phyloP scores from a whole-genome alignment of 1,140 invertebrate species.

The Conus betulinus region DNA sequence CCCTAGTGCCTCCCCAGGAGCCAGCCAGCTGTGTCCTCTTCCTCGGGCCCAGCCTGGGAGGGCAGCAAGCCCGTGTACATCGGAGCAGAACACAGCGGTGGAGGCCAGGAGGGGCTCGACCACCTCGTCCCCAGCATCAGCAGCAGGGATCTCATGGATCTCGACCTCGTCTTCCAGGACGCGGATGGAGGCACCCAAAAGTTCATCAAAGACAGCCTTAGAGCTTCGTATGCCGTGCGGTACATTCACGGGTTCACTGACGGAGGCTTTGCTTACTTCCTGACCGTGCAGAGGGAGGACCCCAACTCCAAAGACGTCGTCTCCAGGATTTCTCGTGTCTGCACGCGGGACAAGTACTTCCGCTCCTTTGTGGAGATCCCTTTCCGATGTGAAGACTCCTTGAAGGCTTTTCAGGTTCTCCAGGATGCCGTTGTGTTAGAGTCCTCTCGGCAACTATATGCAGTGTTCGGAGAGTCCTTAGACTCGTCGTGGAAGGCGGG shows the following conservation, averaged over 20 bases:
- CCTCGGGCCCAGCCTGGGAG: slow-evolving; percentile 93
- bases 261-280: slow-evolving; percentile 97
- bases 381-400: slow-evolving; percentile 90
- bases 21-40: slow-evolving; percentile 96
- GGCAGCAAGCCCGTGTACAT: slow-evolving; percentile 94
- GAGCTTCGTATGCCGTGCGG: slow-evolving; percentile 80
- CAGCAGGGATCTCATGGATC: slow-evolving; percentile 91
- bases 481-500: background rate
- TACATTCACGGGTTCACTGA: slow-evolving; percentile 97
- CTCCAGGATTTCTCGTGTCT: slow-evolving; percentile 96
- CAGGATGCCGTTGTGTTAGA: slow-evolving; percentile 96
- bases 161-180: slow-evolving; percentile 92
- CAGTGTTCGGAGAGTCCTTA: slow-evolving; percentile 86
- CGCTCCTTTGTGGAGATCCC: slow-evolving; percentile 99
- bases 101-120: slow-evolving; percentile 44
- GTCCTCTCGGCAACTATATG: slow-evolving; percentile 95
- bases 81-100: slow-evolving; percentile 88
- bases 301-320: slow-evolving; percentile 79
- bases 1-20: slow-evolving; percentile 95
- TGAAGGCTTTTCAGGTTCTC: slow-evolving; percentile 87
- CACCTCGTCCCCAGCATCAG: slow-evolving; percentile 95
- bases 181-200: slow-evolving; percentile 57
- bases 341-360: slow-evolving; percentile 96
- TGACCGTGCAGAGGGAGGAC: slow-evolving; percentile 92
- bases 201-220: slow-evolving; percentile 41